These are phyloP conservation scores for Lasioglossum vierecki DNA, from an alignment of 2,888 invertebrate genomes.

Conservation along the genomic window DNA sequence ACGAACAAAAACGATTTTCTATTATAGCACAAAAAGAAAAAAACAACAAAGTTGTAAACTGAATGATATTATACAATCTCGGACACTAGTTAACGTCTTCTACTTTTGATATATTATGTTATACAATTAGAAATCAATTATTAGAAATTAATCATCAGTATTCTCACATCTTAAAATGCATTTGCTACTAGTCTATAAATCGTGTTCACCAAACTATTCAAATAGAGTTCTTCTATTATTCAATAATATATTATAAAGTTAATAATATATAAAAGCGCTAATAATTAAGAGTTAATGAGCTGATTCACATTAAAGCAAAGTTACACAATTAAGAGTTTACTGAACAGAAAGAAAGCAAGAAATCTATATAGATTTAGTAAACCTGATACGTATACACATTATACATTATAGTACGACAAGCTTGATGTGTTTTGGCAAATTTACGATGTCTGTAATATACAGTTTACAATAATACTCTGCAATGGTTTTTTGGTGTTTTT, in stretches of 20 bases:
- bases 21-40: conserved; percentile 51
- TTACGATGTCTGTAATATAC: conserved; percentile 26
- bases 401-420: conserved; percentile 44
- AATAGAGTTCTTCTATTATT: conserved; percentile 63
- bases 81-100: conserved; percentile 35
- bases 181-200: conserved; percentile 70
- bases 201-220: conserved; percentile 68
- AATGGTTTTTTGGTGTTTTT: conserved; percentile 31
- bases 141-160: conserved; percentile 54
- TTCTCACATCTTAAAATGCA: conserved; percentile 60
- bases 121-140: conserved; percentile 41
- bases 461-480: conserved; percentile 11
- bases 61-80: conserved; percentile 23
- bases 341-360: conserved; percentile 46
- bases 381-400: conserved; percentile 46
- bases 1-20: conserved; percentile 51
- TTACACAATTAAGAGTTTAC: conserved; percentile 67
- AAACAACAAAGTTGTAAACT: conserved; percentile 23
- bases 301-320: conserved; percentile 64
- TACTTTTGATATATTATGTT: conserved; percentile 56
- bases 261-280: conserved; percentile 67
- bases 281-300: conserved; percentile 66
- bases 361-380: conserved; percentile 47
- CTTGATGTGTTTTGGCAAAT: conserved; percentile 48
- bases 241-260: conserved; percentile 60